Evolutionary conservation across 2,888 invertebrate species (phyloP), one percentile per base, ranked within the genome.

Genomic region (Hydriomena furcata): DNA sequence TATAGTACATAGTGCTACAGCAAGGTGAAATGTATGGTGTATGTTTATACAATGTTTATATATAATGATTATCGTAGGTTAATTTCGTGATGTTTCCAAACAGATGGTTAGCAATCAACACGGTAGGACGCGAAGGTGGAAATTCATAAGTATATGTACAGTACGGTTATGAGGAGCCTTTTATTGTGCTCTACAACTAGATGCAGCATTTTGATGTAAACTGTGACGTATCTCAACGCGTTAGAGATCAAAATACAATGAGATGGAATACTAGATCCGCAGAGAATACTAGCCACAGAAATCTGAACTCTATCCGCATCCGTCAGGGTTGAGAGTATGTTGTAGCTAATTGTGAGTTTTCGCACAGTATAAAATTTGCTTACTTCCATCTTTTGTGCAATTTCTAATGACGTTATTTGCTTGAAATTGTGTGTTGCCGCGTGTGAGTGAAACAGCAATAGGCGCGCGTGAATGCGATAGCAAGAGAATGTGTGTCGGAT

Each of bases 31-130:
- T 80, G 84, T 76, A 82, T 78, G 84, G 78, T 83, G 87, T 83
- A 82, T 82, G 84, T 86, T 82, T 84, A 85, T 85, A 84, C 81
- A 82, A 55, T 53, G 81, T 86, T 82, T 88, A 87, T 87, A 85
- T 86, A 85, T 86, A 85, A 84, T 84, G 84, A 84, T 78, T 86
- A 87, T 85, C 69, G 74, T 89, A 89, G 86, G 84, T 84, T 89
- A 88, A 85, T 85, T 83, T 86, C 79, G 86, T 85, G 87, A 83
- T 84, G 87, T 85, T 79, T 79, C 77, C 76, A 72, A 57, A 74
- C 70, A 43, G 27, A 24, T 34, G 32, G 34, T 40, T 46, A 45
- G 41, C 31, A 31, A 49, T 32, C 35, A 25, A 38, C 44, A 32
- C 41, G 13, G 55, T 55, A 51, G 63, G 52, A 58, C 46, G 65